Evolutionary conservation across 1,140 invertebrate genomes (phyloP).

Genomic region (Tachypleus tridentatus): DNA sequence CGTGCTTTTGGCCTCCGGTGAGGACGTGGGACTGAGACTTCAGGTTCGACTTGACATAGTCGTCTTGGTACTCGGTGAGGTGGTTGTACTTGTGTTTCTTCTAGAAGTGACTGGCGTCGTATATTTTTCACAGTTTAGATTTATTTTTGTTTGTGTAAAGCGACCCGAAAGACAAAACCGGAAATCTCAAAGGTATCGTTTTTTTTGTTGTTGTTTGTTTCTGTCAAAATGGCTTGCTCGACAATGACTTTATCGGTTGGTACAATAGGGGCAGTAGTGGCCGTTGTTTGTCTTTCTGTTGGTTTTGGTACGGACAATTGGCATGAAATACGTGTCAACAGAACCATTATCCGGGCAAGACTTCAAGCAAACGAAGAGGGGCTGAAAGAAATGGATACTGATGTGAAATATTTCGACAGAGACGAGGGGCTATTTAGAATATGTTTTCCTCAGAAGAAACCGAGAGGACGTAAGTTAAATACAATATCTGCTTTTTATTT

Average conservation of each 20-base stretch:
- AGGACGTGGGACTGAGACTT: no score
- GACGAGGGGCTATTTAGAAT: constrained; percentile 53
- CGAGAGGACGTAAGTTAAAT: constrained; percentile 54
- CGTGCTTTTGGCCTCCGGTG: no score
- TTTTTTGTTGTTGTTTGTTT: constrained; percentile 26
- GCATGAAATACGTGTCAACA: constrained; percentile 80
- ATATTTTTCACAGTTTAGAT: no score
- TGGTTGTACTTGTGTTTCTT: no score
- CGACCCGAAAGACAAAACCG: no score
- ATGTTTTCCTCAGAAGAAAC: constrained; percentile 37
- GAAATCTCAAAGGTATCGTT: no score
- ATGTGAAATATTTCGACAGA: constrained; percentile 27
- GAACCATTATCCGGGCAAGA: constrained; percentile 60
- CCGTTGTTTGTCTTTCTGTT: constrained; percentile 76
- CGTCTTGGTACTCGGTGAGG: no score
- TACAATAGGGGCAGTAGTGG: constrained; percentile 83
- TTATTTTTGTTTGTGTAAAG: no score
- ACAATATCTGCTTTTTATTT: no score
- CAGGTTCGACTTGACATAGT: no score
- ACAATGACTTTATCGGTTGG: constrained; percentile 85
- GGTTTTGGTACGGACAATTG: constrained; percentile 92
- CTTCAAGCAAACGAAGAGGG: constrained; percentile 12
- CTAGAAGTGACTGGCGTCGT: no score
- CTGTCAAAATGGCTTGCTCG: constrained; percentile 67
- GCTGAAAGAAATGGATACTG: constrained; percentile 21